These are phyloP conservation scores for Dysdera silvatica DNA, from an alignment of 1,140 invertebrate species.

Conservation along the genomic window DNA sequence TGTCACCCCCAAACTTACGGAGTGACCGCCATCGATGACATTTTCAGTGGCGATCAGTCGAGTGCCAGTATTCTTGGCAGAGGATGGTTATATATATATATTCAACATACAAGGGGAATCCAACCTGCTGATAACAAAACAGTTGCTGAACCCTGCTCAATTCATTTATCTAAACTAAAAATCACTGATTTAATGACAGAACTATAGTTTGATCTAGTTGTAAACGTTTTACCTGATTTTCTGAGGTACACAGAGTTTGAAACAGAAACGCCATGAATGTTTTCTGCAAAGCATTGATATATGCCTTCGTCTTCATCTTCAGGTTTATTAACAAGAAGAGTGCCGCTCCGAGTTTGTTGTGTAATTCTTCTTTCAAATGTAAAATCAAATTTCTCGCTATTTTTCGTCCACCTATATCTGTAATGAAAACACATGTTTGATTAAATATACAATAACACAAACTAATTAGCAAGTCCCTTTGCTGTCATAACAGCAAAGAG, in stretches of 20 bases:
- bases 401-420: conserved; percentile 93
- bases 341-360: conserved; percentile 82
- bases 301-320: conserved; percentile 80
- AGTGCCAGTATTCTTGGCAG: too few species aligned
- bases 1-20: too few species aligned
- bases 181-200: not conserved
- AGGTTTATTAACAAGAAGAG: conserved; percentile 77
- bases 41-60: too few species aligned
- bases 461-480: too few species aligned
- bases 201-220: not conserved
- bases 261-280: conserved; percentile 86
- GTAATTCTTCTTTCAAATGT: conserved; percentile 85
- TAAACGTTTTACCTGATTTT: conserved; percentile 56
- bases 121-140: too few species aligned
- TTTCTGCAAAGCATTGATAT: conserved; percentile 95
- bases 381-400: conserved; percentile 82
- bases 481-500: too few species aligned
- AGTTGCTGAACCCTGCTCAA: not conserved
- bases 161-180: not conserved
- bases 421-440: too few species aligned
- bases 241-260: conserved; percentile 89
- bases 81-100: too few species aligned
- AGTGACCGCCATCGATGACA: too few species aligned
- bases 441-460: too few species aligned
- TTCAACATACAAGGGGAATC: too few species aligned